These are phyloP conservation scores for Spisula solida DNA, from an alignment of 2,888 invertebrate species.

Conservation along the genomic window DNA sequence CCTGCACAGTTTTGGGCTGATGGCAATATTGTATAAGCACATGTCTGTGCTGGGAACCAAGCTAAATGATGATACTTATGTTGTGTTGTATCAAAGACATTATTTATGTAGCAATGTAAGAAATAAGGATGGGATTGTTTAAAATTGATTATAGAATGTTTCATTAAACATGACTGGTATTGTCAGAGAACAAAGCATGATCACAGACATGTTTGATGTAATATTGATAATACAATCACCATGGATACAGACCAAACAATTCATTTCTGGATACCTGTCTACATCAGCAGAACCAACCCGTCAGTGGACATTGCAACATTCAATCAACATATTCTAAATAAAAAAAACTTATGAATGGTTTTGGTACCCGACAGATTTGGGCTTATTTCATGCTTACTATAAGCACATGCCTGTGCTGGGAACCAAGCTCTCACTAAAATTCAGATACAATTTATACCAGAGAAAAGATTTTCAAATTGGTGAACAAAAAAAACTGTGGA, in stretches of 20 bases:
- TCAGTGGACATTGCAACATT: too few relatives aligned
- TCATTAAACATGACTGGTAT: background rate
- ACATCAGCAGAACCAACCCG: too few relatives aligned
- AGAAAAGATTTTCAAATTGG: too few relatives aligned
- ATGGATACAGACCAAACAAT: background rate
- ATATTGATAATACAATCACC: background rate
- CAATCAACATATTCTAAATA: too few relatives aligned
- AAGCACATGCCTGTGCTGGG: constrained; percentile 37
- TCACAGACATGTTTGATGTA: constrained; percentile 4
- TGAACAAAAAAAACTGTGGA: too few relatives aligned
- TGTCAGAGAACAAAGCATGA: background rate
- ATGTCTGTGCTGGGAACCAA: constrained; percentile 34
- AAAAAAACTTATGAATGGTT: too few relatives aligned
- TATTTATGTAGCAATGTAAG: background rate
- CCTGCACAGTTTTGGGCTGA: background rate
- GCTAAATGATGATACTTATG: background rate
- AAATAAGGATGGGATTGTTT: too few relatives aligned
- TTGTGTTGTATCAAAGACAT: background rate
- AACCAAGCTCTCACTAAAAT: background rate
- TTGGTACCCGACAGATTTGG: constrained; percentile 10
- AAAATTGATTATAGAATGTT: background rate
- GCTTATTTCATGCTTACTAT: background rate
- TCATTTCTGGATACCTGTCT: background rate
- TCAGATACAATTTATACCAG: too few relatives aligned
- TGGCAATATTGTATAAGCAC: background rate